These are phyloP conservation scores for Manduca sexta DNA, from an alignment of 1,140 invertebrate genomes.

Conservation along the genomic window DNA sequence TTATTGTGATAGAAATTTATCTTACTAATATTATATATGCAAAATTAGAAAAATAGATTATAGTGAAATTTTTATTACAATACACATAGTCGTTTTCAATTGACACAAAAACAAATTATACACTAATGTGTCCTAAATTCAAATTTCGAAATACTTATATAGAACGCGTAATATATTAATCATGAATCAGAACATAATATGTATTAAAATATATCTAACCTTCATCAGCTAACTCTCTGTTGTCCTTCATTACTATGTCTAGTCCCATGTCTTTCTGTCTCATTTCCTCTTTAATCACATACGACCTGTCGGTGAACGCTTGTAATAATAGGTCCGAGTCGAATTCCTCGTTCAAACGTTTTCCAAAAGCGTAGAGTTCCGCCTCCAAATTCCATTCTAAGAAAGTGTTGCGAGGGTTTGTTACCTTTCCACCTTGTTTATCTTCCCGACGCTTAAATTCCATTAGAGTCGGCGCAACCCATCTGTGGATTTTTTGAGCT, in stretches of 20 bases:
- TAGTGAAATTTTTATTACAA: no score
- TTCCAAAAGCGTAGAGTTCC: constrained; percentile 91
- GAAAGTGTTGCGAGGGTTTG: constrained; percentile 75
- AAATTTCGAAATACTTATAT: no score
- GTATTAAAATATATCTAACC: constrained; percentile 66
- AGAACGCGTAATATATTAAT: no score
- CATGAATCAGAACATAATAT: no score
- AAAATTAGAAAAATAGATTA: no score
- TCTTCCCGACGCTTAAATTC: constrained; percentile 49
- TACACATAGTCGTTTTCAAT: no score
- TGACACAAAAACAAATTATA: no score
- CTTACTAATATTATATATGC: neutral
- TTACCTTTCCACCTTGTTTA: constrained; percentile 50
- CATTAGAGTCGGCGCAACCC: constrained; percentile 58
- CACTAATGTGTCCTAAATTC: no score
- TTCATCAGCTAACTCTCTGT: constrained; percentile 77
- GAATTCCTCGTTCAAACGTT: constrained; percentile 90
- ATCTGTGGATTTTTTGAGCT: constrained; percentile 56
- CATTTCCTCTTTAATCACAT: constrained; percentile 81
- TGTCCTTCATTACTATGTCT: constrained; percentile 78
- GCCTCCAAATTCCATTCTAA: constrained; percentile 91
- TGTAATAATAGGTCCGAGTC: constrained; percentile 78
- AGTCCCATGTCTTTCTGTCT: constrained; percentile 82
- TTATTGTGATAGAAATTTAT: neutral
- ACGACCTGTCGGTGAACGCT: constrained; percentile 88